Percentiles rank a stretch among this genome's conserved stretches.
These are phyloP conservation scores for Xenops minutus DNA, from an alignment of 2,797 vertebrate species.

Conservation along the genomic window DNA sequence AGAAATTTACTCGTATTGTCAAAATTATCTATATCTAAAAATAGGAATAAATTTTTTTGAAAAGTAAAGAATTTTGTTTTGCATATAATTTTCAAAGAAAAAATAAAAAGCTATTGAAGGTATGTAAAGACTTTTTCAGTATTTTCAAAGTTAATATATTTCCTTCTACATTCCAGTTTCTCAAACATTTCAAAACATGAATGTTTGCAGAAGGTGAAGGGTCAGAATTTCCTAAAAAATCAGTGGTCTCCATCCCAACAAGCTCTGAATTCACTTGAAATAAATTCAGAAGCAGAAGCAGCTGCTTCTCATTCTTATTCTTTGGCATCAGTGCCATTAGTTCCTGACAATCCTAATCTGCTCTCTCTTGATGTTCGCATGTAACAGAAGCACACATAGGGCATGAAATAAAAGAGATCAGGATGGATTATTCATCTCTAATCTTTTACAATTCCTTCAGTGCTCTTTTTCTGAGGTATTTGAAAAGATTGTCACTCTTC, in stretches of 20 bases:
- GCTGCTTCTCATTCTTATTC: not conserved
- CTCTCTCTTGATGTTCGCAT: not conserved
- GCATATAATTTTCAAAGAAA: not conserved
- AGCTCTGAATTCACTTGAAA: not conserved
- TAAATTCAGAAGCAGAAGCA: not conserved
- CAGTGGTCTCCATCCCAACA: not conserved
- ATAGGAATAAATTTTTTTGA: not conserved
- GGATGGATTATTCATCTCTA: not conserved
- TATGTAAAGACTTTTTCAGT: not conserved
- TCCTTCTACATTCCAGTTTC: not conserved
- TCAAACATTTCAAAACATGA: not conserved
- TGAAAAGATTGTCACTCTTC: constrained; percentile 13
- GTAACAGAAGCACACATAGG: not conserved
- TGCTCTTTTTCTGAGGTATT: constrained; percentile 11
- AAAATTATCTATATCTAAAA: not conserved
- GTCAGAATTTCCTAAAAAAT: not conserved
- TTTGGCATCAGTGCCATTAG: not conserved
- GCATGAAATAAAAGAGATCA: not conserved
- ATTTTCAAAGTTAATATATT: not conserved
- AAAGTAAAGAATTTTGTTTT: not conserved
- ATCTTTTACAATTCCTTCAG: not conserved
- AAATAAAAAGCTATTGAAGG: not conserved
- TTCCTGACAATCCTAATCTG: not conserved
- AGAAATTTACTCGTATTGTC: not conserved
- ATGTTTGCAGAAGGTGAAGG: not conserved